Percentiles rank a stretch among this genome's conserved stretches.
Conservation (phyloP, 2,888 invertebrate species). For the Nemotelus pantherinus region DNA sequence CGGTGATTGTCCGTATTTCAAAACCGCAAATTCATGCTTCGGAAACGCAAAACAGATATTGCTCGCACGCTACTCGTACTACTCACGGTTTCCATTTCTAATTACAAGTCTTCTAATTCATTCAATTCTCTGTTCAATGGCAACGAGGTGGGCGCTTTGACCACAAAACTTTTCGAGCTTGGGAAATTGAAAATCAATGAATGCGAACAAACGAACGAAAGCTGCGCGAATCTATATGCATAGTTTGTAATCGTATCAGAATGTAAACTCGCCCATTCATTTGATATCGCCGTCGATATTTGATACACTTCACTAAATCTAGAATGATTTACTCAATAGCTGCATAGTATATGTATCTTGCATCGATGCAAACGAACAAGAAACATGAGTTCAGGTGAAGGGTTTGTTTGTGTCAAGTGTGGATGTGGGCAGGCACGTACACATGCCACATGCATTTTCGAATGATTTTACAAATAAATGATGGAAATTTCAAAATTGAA, state of each 20-base stretch:
- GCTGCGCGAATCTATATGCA: background rate
- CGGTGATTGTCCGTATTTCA: background rate
- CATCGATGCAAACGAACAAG: background rate
- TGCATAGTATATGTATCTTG: background rate
- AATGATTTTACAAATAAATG: no score
- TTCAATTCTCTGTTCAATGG: background rate
- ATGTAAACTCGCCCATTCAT: no score
- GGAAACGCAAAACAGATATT: background rate
- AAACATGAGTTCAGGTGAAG: background rate
- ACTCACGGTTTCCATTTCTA: no score
- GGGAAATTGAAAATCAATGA: background rate
- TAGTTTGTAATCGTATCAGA: no score
- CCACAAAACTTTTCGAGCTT: background rate
- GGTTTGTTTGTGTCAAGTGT: background rate
- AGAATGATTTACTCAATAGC: background rate
- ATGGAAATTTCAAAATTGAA: no score
- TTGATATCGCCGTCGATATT: background rate
- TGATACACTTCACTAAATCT: constrained; percentile 2
- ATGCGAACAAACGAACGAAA: background rate
- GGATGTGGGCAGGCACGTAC: no score
- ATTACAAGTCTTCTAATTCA: no score
- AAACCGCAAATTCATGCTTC: constrained; percentile 6
- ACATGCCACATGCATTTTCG: no score
- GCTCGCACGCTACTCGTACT: no score
- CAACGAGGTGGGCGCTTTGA: background rate